phyloP scores from a whole-genome alignment of 2,797 vertebrate genomes.

The Ctenopoma kingsleyae region DNA sequence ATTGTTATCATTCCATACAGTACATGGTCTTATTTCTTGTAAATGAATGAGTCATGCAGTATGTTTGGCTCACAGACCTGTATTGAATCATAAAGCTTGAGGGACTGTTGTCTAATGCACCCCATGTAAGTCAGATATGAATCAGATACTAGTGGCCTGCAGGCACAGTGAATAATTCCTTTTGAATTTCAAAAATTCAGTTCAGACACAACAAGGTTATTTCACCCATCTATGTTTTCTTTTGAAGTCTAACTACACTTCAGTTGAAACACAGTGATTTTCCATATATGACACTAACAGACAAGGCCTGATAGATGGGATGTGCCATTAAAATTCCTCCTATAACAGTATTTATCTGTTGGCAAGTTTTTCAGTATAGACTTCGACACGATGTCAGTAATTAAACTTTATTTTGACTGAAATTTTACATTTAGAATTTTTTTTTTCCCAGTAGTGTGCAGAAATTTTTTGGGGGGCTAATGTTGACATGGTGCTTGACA shows the following conservation, averaged over 20 bases:
- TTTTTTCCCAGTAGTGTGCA: not conserved
- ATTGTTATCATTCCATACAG: not conserved
- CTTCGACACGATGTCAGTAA: not conserved
- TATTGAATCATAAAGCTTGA: slow-evolving; percentile 42
- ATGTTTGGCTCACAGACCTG: slow-evolving; percentile 14
- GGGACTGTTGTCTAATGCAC: slow-evolving; percentile 47
- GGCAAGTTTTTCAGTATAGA: not conserved
- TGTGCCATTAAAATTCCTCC: not conserved
- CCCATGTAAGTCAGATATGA: slow-evolving; percentile 49
- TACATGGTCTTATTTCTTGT: not conserved
- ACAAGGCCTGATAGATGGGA: slow-evolving; percentile 9
- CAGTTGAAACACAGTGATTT: slow-evolving; percentile 22
- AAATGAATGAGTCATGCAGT: slow-evolving; percentile 20
- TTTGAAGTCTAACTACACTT: slow-evolving; percentile 49
- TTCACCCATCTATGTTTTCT: slow-evolving; percentile 39
- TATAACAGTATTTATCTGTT: slow-evolving; percentile 5
- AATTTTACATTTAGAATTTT: not conserved
- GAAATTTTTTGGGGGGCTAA: slow-evolving; percentile 11
- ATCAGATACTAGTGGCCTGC: slow-evolving; percentile 46
- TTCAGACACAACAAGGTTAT: slow-evolving; percentile 54
- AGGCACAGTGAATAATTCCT: slow-evolving; percentile 70
- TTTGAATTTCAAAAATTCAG: slow-evolving; percentile 53
- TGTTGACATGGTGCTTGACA: slow-evolving; percentile 3
- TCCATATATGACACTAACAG: not conserved
- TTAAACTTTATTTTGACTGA: slow-evolving; percentile 4